These are phyloP conservation scores for Papilio gigon DNA, from an alignment of 2,888 invertebrate species.

Conservation along the genomic window DNA sequence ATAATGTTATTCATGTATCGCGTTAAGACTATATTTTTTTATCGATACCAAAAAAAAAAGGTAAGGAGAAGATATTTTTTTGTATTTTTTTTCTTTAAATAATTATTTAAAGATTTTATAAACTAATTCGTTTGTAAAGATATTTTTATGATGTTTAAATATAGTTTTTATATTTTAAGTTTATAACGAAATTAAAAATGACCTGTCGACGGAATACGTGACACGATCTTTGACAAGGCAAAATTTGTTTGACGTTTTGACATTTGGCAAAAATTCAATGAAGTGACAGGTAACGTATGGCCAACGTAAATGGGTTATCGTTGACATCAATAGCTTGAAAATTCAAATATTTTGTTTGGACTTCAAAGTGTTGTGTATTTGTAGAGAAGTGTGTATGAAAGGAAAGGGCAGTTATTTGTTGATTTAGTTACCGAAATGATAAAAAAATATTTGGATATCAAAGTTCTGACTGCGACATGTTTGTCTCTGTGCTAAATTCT, in stretches of 20 bases:
- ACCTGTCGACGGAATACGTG: constrained; percentile 23
- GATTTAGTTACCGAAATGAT: background rate
- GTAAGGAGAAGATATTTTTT: too few species aligned
- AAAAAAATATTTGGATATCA: background rate
- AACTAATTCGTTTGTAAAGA: too few species aligned
- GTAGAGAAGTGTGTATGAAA: background rate
- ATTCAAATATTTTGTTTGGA: constrained; percentile 7
- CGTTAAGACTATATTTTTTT: background rate
- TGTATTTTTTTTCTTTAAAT: too few species aligned
- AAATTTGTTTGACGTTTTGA: constrained; percentile 27
- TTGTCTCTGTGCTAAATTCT: constrained; percentile 19
- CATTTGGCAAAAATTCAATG: constrained; percentile 38
- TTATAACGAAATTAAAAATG: constrained; percentile 21
- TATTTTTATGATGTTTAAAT: constrained; percentile 1
- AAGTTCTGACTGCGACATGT: background rate
- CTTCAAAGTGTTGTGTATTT: constrained; percentile 18
- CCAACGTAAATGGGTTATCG: constrained; percentile 34
- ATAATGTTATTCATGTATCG: background rate
- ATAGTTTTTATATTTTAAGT: background rate
- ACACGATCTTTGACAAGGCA: constrained; percentile 18
- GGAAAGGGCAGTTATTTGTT: background rate
- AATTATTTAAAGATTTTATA: too few species aligned
- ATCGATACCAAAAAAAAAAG: too few species aligned
- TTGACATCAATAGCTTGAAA: constrained; percentile 13
- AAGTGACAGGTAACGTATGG: constrained; percentile 36